Conservation (phyloP, 2,888 invertebrate genomes). For the Nomada flava region DNA sequence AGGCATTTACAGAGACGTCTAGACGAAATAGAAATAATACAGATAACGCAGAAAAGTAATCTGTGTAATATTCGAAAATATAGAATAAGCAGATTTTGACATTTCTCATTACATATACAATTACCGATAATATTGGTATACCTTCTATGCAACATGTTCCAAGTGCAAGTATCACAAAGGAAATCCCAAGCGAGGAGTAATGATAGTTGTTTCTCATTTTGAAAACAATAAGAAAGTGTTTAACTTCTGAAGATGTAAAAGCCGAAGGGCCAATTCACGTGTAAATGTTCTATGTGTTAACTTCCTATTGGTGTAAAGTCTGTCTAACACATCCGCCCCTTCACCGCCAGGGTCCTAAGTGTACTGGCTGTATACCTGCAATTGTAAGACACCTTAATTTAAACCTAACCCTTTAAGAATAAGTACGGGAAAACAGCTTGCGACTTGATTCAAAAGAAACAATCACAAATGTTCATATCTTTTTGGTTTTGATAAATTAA, state of each 20-base stretch:
- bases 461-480: no score
- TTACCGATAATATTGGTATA: constrained; percentile 1
- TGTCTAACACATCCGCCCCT: no score
- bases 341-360: no score
- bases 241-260: constrained; percentile 25
- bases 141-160: constrained; percentile 32
- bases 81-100: constrained; percentile 2
- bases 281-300: constrained; percentile 50
- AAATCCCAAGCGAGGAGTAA: constrained; percentile 23
- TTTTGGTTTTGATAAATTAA: no score
- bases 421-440: no score
- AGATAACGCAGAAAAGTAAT: background rate
- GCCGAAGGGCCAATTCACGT: constrained; percentile 51
- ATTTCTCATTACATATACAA: background rate
- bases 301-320: constrained; percentile 63
- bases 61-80: background rate
- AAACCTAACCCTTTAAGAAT: no score
- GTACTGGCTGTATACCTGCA: no score
- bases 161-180: constrained; percentile 41
- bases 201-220: constrained; percentile 42
- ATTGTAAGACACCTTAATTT: no score
- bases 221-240: constrained; percentile 22
- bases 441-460: no score
- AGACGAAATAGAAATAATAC: background rate
- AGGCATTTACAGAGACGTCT: background rate